Conservation (phyloP, 2,888 invertebrate species). For the Arrhopalites spinosus region DNA sequence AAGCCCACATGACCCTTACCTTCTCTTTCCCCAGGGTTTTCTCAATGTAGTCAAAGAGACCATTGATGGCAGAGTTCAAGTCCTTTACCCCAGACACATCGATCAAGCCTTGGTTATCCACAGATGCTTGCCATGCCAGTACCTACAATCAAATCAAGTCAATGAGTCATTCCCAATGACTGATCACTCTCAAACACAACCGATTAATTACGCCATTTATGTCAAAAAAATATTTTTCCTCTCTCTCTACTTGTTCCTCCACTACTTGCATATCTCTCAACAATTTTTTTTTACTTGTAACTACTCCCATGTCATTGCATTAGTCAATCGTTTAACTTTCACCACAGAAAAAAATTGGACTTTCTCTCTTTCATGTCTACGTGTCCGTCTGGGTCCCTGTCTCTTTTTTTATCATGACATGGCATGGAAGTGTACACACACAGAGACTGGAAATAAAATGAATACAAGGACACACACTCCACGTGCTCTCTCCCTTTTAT, state of each 20-base stretch:
- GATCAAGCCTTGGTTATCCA: conserved; percentile 66
- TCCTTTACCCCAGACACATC: conserved; percentile 65
- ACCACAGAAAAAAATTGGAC: not conserved
- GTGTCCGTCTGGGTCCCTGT: not conserved
- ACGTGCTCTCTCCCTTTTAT: not conserved
- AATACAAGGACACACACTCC: not conserved
- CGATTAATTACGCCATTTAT: conserved; percentile 12
- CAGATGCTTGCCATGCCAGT: conserved; percentile 68
- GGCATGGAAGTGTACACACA: too few relatives aligned
- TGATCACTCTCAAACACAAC: conserved; percentile 8
- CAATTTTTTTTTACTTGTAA: too few relatives aligned
- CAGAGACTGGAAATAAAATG: not conserved
- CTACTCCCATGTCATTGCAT: too few relatives aligned
- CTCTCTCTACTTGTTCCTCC: not conserved
- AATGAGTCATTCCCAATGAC: not conserved
- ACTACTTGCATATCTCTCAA: too few relatives aligned
- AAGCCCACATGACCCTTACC: too few relatives aligned
- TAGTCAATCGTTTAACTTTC: too few relatives aligned
- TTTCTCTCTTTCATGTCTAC: not conserved
- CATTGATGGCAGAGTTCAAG: conserved; percentile 68
- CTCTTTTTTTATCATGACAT: not conserved
- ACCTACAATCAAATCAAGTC: conserved; percentile 59
- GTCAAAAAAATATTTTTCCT: too few relatives aligned
- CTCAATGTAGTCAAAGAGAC: conserved; percentile 72
- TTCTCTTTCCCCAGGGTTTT: conserved; percentile 70